A percentile compares a stretch with the other conserved stretches of the same genome.
Conservation (phyloP, 2,888 invertebrate species). For the Anoplius nigerrimus region DNA sequence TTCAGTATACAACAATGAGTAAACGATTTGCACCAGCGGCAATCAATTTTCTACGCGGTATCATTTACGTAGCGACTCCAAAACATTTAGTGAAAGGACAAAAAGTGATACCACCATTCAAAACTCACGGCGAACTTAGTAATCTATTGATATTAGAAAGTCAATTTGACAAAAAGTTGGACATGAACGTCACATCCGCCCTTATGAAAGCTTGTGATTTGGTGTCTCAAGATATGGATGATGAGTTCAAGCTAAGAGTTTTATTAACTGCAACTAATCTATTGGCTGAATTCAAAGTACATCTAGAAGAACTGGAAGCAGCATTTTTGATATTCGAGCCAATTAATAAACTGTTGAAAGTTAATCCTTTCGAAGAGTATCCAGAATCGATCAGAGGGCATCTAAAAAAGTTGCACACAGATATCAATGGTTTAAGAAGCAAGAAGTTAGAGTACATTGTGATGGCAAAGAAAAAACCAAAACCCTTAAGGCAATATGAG, state of each 20-base stretch:
- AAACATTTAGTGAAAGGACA: conserved; percentile 78
- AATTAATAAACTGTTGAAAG: conserved; percentile 77
- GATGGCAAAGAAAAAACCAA: conserved; percentile 84
- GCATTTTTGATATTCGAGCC: conserved; percentile 72
- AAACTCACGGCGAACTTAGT: conserved; percentile 76
- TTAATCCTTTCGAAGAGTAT: conserved; percentile 79
- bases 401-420: conserved; percentile 74
- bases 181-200: conserved; percentile 65
- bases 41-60: conserved; percentile 86
- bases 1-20: conserved; percentile 85
- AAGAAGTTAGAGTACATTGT: conserved; percentile 79
- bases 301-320: conserved; percentile 64
- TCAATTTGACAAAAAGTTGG: conserved; percentile 32
- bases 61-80: conserved; percentile 84
- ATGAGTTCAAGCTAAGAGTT: conserved; percentile 81
- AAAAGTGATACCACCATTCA: conserved; percentile 84
- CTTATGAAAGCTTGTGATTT: conserved; percentile 80
- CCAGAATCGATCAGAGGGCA: conserved; percentile 78
- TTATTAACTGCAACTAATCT: conserved; percentile 78
- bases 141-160: conserved; percentile 79
- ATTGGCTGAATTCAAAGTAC: conserved; percentile 77
- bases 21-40: conserved; percentile 89
- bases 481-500: conserved; percentile 88
- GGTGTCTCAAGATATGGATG: conserved; percentile 75
- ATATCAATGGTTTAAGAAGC: conserved; percentile 77